Conservation (phyloP, 2,113 vertebrate genomes). For the Rhea americana region DNA sequence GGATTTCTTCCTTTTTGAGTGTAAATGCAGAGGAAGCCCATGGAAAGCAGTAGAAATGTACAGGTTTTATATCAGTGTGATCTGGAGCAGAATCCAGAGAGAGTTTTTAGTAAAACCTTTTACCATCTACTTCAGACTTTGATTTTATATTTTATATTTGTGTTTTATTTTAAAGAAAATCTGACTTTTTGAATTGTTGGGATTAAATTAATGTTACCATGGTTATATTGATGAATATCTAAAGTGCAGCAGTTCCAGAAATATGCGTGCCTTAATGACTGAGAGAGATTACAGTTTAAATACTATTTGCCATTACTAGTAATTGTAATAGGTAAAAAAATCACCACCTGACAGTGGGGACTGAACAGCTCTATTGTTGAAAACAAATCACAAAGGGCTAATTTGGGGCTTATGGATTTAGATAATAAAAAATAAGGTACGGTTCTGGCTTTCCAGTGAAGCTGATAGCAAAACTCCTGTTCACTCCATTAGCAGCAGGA, state of each 20-base stretch:
- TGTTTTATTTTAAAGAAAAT: conserved; percentile 27
- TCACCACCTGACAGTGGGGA: background rate
- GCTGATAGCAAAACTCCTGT: background rate
- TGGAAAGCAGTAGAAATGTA: background rate
- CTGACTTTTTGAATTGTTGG: background rate
- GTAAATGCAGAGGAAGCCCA: background rate
- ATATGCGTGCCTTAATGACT: background rate
- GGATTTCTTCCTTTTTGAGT: background rate
- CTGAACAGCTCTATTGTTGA: background rate
- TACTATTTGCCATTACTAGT: background rate
- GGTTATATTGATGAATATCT: conserved; percentile 8
- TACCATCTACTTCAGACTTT: conserved; percentile 15
- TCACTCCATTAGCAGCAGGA: background rate
- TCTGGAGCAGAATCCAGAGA: background rate
- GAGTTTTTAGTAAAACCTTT: background rate
- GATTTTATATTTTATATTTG: conserved; percentile 30
- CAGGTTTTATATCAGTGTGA: background rate
- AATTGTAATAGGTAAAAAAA: background rate
- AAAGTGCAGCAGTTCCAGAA: conserved; percentile 21
- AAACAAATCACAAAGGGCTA: background rate
- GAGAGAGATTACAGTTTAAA: background rate
- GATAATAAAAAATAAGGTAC: background rate
- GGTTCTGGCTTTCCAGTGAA: background rate
- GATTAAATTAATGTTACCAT: background rate
- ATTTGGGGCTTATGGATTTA: background rate